Base-by-base conservation (phyloP, 2,888 invertebrate genomes). In the Athrips mouffetella region DNA sequence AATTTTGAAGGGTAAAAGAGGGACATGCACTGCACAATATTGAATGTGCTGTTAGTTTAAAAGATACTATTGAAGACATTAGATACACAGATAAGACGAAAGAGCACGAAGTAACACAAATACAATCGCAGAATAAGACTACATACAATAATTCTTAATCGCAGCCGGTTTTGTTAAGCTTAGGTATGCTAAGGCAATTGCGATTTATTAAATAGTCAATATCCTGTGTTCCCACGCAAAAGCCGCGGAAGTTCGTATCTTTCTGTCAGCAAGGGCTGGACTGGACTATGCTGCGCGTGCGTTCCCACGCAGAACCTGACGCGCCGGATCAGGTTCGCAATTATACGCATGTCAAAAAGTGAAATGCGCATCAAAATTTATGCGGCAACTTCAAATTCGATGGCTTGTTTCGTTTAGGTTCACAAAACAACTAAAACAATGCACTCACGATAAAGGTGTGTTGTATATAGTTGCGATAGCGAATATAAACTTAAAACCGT, bases 141-240 rank as follows among this genome's bases (percentile, higher is more conserved):
- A 33, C 18, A 11, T n/a, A n/a, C n/a, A n/a, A n/a, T 20, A 13
- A 13, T 25, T 49, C 41, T 49, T 23, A 33, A 40, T 49, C 45
- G 29, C 29, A 42, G 18, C 37, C 21, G 37, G 37, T 37, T 21
- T 11, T 11, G 10, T 21, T 21, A n/a, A 11, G 37, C 10, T 31
- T 31, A 29, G 11, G 29, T 18, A 44, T 44, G 15, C 7, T 31
- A 31, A 31, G 44, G 21, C 44, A 21, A 31, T 48, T 41, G 37
- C 45, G 52, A 33, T 47, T 30, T 44, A 53, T 59, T 53, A 51
- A 45, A 60, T 61, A 59, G 67, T 67, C 65, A 63, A 73, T 69
- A 69, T 68, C 65, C 66, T 66, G 65, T 52, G 59, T 70, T 73
- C 70, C 72, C 62, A 77, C 77, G 74, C 74, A 62, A 52, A 53